Base-by-base conservation (phyloP, 2,888 invertebrate genomes). In the Chloroclysta siterata region DNA sequence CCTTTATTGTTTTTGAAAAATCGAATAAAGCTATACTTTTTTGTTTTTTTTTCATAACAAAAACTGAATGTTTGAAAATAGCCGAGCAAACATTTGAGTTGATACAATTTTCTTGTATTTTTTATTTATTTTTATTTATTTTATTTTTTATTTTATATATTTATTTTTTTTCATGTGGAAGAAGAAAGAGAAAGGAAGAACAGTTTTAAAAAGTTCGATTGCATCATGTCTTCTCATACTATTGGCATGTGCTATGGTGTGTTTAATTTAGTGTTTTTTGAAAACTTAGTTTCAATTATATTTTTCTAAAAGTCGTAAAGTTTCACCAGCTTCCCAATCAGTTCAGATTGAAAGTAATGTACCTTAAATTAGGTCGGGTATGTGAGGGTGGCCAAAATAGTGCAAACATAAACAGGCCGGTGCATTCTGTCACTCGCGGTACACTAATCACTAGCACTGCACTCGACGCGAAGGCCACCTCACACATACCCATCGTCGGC, bases 401-500 rank as follows among this genome's bases (percentile, higher is more conserved):
- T 77, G 74, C 73, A 73, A 72, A 76, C 80, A 75, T 76, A 73
- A 73, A 76, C 80, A 75, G 75, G 74, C 66, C 70, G 79, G 71
- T 71, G 79, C 63, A 66, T 65, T 58, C 58, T 63, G 54, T 66
- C 70, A 71, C 66, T 70, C 81, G 83, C 66, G 82, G 85, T 41
- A 52, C 70, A 70, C 68, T 62, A n/a, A 58, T 51, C 69, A 71
- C 71, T 80, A 76, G 73, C 82, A 75, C 73, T 81, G 82, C 65
- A 58, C 65, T 81, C 33, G 36, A 33, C 14, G 46, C 33, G 83
- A 17, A 84, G 89, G 89, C 93, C 93, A 90, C 93, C 94, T 93
- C 96, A 94, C 96, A 97, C 97, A 96, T 97, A 97, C 97, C 97
- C 97, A 95, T 95, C 95, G 88, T 94, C 94, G 91, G 94, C 94